Conservation (phyloP, 2,113 vertebrate genomes). For the Pomatorhinus ruficollis region DNA sequence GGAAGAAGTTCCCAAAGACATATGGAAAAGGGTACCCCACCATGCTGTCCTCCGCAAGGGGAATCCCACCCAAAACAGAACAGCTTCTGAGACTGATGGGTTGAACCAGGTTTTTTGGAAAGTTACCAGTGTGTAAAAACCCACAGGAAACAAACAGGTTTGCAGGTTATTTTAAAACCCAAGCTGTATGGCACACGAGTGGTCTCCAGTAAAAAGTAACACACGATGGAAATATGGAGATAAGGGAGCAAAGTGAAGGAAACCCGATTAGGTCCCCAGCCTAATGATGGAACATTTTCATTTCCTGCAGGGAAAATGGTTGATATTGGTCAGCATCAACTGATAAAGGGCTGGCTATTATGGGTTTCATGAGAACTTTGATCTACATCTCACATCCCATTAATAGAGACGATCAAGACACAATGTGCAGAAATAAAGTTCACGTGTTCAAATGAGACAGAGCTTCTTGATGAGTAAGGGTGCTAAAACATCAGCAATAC, state of each 20-base stretch:
- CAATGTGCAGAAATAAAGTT: not conserved
- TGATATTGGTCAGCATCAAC: not conserved
- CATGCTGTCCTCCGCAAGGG: rapidly evolving
- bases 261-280: rapidly evolving
- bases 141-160: not conserved
- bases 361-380: not conserved
- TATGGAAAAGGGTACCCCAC: rapidly evolving
- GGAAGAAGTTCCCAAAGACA: not conserved
- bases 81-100: not conserved
- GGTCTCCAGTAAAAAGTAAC: not conserved
- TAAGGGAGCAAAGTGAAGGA: not conserved
- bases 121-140: not conserved
- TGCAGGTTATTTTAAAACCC: not conserved
- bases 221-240: not conserved
- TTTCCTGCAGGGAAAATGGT: not conserved
- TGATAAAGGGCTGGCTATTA: not conserved
- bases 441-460: not conserved
- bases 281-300: not conserved
- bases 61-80: not conserved
- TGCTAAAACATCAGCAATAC: not conserved
- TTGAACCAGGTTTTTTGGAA: not conserved
- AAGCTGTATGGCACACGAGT: rapidly evolving
- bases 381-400: not conserved
- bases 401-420: not conserved
- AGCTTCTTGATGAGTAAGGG: not conserved